Evolutionary conservation across 2,113 vertebrate genomes (phyloP), one percentile per base, ranked within the genome.

Genomic region (Nyctibius bracteatus): DNA sequence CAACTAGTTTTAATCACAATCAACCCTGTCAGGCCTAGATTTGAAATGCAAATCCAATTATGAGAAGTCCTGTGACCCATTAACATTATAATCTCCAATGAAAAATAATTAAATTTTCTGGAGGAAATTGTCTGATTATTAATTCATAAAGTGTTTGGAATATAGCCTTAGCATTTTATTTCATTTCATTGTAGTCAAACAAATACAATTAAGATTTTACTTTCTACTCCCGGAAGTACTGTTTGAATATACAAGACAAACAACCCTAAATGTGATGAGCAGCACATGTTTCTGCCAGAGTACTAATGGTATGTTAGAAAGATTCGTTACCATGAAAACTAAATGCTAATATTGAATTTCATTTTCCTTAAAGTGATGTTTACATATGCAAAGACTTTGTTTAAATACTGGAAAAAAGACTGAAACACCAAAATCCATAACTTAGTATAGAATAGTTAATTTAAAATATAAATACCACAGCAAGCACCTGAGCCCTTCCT

Each of bases 291-390:
- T 74, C 78, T 74, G 25, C 41, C 86, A 74, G 24, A 59, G 31
- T 57, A 74, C 74, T 90, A 37, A 19, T 2, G 14, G 31, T 28
- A 66, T 62, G 63, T 68, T 70, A 44, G 63, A 85, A n/a, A 88
- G 65, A 90, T 86, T 86, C 13, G 33, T 91, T 95, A 88, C 87
- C 88, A 91, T 81, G 84, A 95, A 97, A 94, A 96, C 79, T 12
- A 95, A 95, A 95, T 80, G 68, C 59, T 94, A 92, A 89, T 66
- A 24, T 11, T 65, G 28, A 79, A 91, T 94, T 93, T 91, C 33
- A 83, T 94, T 93, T 91, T 91, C 73, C 93, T 97, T 96, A 73
- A 95, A 93, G 68, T 86, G 46, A 89, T 94, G 82, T 95, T 96
- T 94, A 96, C 68, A 90, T 80, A 97, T 86, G 91, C 95, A 96